phyloP scores from a whole-genome alignment of 2,797 vertebrate species.

The Cynodonichthys magdalenae region DNA sequence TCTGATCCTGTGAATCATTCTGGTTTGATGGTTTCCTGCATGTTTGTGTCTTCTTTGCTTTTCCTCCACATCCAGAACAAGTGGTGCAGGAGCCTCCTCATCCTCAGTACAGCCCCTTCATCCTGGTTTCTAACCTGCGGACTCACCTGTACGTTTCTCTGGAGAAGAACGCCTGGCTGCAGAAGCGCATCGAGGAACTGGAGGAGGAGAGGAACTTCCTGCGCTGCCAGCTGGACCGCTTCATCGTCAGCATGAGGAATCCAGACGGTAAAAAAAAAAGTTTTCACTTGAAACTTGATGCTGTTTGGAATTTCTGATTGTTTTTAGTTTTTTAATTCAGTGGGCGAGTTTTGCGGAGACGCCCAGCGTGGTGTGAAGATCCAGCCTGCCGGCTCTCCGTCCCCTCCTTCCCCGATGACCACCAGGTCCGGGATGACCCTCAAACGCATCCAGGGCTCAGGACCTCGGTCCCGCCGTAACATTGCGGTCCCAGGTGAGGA shows the following conservation, averaged over 20 bases:
- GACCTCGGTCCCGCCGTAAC: constrained; percentile 49
- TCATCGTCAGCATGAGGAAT: constrained; percentile 83
- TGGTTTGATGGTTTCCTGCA: too few species aligned
- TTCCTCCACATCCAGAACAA: constrained; percentile 44
- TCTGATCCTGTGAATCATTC: background rate
- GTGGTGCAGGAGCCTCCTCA: constrained; percentile 60
- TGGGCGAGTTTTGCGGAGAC: constrained; percentile 63
- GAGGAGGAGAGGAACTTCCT: constrained; percentile 91
- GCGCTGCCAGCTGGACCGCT: constrained; percentile 89
- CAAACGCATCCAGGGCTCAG: constrained; percentile 61
- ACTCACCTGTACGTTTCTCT: constrained; percentile 88
- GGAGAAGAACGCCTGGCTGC: constrained; percentile 90
- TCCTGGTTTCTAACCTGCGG: constrained; percentile 84
- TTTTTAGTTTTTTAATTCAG: background rate
- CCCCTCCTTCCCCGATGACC: constrained; percentile 77
- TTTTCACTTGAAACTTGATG: too few species aligned
- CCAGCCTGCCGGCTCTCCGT: constrained; percentile 45
- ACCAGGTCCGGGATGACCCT: constrained; percentile 79
- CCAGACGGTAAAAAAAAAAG: constrained; percentile 56
- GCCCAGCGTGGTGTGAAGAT: constrained; percentile 54
- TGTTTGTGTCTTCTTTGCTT: too few species aligned
- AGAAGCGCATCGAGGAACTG: constrained; percentile 90
- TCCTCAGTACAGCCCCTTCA: constrained; percentile 76
- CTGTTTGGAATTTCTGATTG: background rate
- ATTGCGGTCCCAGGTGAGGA: constrained; percentile 61